phyloP scores from a whole-genome alignment of 2,113 vertebrate species.

The Dendropsophus ebraccatus region DNA sequence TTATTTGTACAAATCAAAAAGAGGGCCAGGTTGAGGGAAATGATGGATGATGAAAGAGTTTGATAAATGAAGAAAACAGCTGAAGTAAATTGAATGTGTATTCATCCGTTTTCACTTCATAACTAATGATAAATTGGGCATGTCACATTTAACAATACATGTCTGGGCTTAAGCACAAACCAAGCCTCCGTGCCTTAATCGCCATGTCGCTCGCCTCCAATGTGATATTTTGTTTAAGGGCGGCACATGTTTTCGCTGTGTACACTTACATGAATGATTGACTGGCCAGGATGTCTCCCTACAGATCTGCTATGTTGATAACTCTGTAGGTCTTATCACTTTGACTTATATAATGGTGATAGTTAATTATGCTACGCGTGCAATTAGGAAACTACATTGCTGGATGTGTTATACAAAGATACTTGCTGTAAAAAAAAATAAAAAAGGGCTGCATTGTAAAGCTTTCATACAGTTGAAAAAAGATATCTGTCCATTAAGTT shows the following conservation, averaged over 20 bases:
- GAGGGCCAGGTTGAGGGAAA: slow-evolving; percentile 71
- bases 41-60: slow-evolving; percentile 92
- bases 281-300: slow-evolving; percentile 33
- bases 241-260: slow-evolving; percentile 65
- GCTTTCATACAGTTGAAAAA: no score
- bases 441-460: no score
- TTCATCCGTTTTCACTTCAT: slow-evolving; percentile 97
- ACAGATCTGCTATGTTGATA: not conserved
- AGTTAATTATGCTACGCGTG: no score
- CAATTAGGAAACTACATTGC: no score
- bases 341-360: not conserved
- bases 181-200: slow-evolving; percentile 70
- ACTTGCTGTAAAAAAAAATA: no score
- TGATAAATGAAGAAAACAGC: slow-evolving; percentile 98
- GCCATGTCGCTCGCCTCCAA: slow-evolving; percentile 74
- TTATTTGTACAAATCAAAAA: slow-evolving; percentile 86
- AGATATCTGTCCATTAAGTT: no score
- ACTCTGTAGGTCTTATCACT: not conserved
- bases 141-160: slow-evolving; percentile 95
- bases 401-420: no score
- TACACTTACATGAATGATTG: slow-evolving; percentile 54
- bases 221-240: slow-evolving; percentile 68
- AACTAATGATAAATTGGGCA: slow-evolving; percentile 99
- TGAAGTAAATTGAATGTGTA: slow-evolving; percentile 99
- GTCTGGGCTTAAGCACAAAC: slow-evolving; percentile 81